A percentile compares a stretch with the other conserved stretches of the same genome.
phyloP scores from a whole-genome alignment of 2,888 invertebrate genomes.

The Thymelicus lineola region DNA sequence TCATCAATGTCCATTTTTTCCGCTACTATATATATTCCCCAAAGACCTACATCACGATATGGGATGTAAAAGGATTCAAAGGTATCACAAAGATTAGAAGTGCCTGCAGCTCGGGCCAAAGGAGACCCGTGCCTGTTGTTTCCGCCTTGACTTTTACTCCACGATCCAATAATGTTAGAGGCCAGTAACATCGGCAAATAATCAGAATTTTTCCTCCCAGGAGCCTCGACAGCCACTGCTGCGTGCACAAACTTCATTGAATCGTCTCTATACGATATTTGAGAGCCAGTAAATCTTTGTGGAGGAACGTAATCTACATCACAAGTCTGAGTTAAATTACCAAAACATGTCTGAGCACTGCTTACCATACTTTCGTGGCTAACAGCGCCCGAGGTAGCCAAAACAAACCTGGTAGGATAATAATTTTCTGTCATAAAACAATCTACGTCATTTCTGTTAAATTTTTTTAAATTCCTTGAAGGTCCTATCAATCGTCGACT shows the following conservation, averaged over 20 bases:
- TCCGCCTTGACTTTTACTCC: slow-evolving; percentile 66
- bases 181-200: slow-evolving; percentile 63
- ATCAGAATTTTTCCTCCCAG: slow-evolving; percentile 63
- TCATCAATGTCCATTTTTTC: slow-evolving; percentile 61
- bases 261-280: slow-evolving; percentile 67
- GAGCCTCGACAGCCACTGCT: slow-evolving; percentile 76
- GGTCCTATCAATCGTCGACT: slow-evolving; percentile 85
- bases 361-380: slow-evolving; percentile 86
- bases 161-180: slow-evolving; percentile 67
- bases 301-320: slow-evolving; percentile 46
- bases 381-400: slow-evolving; percentile 90
- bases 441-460: slow-evolving; percentile 65
- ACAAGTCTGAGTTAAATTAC: slow-evolving; percentile 65
- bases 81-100: slow-evolving; percentile 60
- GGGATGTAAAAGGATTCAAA: slow-evolving; percentile 74
- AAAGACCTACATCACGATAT: slow-evolving; percentile 73
- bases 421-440: slow-evolving; percentile 57
- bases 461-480: slow-evolving; percentile 86
- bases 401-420: slow-evolving; percentile 86
- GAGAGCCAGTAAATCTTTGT: slow-evolving; percentile 54
- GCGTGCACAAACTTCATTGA: slow-evolving; percentile 71
- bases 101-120: slow-evolving; percentile 59
- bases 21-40: slow-evolving; percentile 76
- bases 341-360: slow-evolving; percentile 80
- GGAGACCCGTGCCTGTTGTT: slow-evolving; percentile 55